Percentiles rank a stretch among this genome's conserved stretches.
Evolutionary conservation across 2,797 vertebrate species (phyloP).

Genomic region (Aulostomus chinensis): DNA sequence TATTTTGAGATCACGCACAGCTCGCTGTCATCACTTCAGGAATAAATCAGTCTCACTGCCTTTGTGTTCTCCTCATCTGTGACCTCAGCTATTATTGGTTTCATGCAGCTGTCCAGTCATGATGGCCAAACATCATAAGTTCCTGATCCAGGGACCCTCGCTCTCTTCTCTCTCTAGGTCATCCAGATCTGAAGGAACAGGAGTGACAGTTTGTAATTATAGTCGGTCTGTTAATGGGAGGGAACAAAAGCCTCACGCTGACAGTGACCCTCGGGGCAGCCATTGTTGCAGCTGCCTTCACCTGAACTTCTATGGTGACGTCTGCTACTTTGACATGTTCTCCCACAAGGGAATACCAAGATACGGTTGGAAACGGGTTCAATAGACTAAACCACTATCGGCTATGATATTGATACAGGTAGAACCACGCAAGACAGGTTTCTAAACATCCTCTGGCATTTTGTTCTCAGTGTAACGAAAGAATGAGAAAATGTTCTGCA

Average conservation of each 20-base stretch:
- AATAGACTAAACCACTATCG: slow-evolving; percentile 22
- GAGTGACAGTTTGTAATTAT: slow-evolving; percentile 41
- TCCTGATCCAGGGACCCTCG: too few relatives aligned
- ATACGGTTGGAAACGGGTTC: slow-evolving; percentile 22
- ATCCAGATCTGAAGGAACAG: slow-evolving; percentile 6
- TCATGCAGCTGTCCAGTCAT: too few relatives aligned
- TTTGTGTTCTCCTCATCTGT: too few relatives aligned
- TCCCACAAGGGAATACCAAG: slow-evolving; percentile 50
- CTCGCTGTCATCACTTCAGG: too few relatives aligned
- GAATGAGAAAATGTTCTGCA: too few relatives aligned
- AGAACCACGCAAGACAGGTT: neutral
- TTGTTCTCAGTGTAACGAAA: too few relatives aligned
- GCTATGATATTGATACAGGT: slow-evolving; percentile 47
- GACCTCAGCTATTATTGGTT: too few relatives aligned
- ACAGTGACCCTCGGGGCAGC: slow-evolving; percentile 43
- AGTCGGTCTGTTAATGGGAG: slow-evolving; percentile 21
- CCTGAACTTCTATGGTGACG: slow-evolving; percentile 22
- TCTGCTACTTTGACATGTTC: slow-evolving; percentile 19
- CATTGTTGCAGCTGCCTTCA: slow-evolving; percentile 47
- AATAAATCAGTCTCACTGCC: too few relatives aligned
- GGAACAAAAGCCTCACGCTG: slow-evolving; percentile 33
- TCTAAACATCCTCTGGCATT: too few relatives aligned
- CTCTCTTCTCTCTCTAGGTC: too few relatives aligned
- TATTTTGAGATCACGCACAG: too few relatives aligned
- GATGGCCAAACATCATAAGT: too few relatives aligned